Evolutionary conservation across 2,888 invertebrate species (phyloP), one percentile per base, ranked within the genome.

Genomic region (Idaea aversata): DNA sequence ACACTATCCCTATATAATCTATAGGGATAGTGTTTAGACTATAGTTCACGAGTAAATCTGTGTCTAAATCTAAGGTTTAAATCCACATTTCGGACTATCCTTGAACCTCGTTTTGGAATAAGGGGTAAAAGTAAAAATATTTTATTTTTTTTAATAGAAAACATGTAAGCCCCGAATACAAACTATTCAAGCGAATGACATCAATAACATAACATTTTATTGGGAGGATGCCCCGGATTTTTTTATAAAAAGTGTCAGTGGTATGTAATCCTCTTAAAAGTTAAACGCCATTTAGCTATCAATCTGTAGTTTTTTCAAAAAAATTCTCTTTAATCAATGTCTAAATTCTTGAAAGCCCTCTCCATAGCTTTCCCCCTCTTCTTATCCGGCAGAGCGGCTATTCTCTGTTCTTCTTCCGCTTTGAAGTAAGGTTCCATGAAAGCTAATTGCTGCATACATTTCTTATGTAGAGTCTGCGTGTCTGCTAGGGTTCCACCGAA

Each of bases 261-360:
- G 15, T 15, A 58, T 6, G 15, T 58, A 57, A 57, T 13, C 15
- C 15, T 58, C 15, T n/a, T n/a, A 58, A 4, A 58, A 58, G 58
- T 58, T 25, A 62, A 4, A 62, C 34, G 16, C 34, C n/a, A 15
- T 58, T 62, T 57, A 62, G 15, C 15, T 1, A n/a, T 16, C 57
- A 57, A 58, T 15, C 58, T 15, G 35, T 1, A 57, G 57, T 25
- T 57, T 15, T 15, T 47, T 15, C 34, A 59, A 59, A 59, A n/a
- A 70, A 63, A 6, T 47, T 4, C 47, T 58, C 64, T 68, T 72
- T 89, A 96, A 88, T 96, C 96, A 69, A 96, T 95, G 61, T 96
- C 95, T 57, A 96, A 82, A 77, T 95, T 95, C 76, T 95, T 96
- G 76, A 96, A 96, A 6, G 95, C 95, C 59, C 95, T 95, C 72